Evolutionary conservation across 2,888 invertebrate genomes (phyloP).

Genomic region (Poecilobothrus nobilitatus): DNA sequence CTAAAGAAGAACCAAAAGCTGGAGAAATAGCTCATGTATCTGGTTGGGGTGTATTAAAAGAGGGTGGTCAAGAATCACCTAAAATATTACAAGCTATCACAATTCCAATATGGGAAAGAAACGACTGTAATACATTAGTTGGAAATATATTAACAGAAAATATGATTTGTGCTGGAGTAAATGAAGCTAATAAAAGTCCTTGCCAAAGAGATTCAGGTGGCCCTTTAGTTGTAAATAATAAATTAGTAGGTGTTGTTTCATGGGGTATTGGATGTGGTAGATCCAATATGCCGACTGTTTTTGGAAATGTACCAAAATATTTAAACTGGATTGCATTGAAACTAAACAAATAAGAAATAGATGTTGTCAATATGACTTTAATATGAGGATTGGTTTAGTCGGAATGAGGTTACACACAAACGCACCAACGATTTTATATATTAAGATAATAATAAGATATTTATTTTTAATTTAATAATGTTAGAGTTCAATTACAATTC

Average conservation of each 20-base stretch:
- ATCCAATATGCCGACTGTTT: neutral
- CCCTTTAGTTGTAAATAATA: neutral
- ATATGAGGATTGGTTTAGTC: too few relatives aligned
- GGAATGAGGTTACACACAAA: too few relatives aligned
- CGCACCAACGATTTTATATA: too few relatives aligned
- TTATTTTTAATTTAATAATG: too few relatives aligned
- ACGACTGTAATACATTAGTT: neutral
- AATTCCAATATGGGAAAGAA: neutral
- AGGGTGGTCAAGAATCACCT: neutral
- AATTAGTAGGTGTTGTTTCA: constrained; percentile 9
- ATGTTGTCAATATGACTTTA: too few relatives aligned
- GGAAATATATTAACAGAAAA: neutral
- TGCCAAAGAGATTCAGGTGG: constrained; percentile 9
- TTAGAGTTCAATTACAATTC: too few relatives aligned
- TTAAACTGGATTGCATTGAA: neutral
- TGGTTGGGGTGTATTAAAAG: neutral
- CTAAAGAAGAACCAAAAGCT: constrained; percentile 17
- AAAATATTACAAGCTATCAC: neutral
- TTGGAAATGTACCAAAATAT: neutral
- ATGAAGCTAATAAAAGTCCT: neutral
- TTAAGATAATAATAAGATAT: too few relatives aligned
- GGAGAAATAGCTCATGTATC: neutral
- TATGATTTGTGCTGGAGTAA: constrained; percentile 8
- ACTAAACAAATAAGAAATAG: neutral
- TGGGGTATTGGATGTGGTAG: constrained; percentile 10